phyloP scores from a whole-genome alignment of 2,113 vertebrate species.

The Notarius quadriscutis region DNA sequence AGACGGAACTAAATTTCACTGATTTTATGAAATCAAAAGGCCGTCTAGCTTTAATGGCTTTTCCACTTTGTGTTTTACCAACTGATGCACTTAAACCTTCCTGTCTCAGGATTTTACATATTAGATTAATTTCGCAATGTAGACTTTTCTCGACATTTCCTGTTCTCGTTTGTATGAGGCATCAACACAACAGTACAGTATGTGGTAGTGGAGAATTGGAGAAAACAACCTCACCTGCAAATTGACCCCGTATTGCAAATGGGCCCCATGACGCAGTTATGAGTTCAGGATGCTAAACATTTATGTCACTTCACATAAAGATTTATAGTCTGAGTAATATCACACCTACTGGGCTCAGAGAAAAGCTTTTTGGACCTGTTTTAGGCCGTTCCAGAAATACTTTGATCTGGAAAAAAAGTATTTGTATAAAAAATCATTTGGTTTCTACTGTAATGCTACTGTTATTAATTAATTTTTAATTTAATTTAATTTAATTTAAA shows the following conservation, averaged over 20 bases:
- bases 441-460: neutral
- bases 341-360: slow-evolving; percentile 12
- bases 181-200: neutral
- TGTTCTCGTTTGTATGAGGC: neutral
- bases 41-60: neutral
- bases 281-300: neutral
- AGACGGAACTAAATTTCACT: too few species aligned
- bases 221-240: slow-evolving; percentile 25
- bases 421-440: neutral
- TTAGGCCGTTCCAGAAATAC: neutral
- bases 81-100: neutral
- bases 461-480: too few species aligned
- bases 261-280: slow-evolving; percentile 1
- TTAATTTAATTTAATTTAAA: too few species aligned
- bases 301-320: neutral
- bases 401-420: neutral
- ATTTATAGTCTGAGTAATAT: neutral
- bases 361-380: neutral
- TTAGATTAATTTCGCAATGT: neutral
- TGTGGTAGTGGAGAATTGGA: neutral
- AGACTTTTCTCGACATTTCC: neutral
- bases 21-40: too few species aligned
- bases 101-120: neutral
- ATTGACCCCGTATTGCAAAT: slow-evolving; percentile 11
- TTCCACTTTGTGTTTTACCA: neutral